Percentiles rank a stretch among this genome's conserved stretches.
phyloP scores from a whole-genome alignment of 2,797 vertebrate genomes.

The Channallabes apus region DNA sequence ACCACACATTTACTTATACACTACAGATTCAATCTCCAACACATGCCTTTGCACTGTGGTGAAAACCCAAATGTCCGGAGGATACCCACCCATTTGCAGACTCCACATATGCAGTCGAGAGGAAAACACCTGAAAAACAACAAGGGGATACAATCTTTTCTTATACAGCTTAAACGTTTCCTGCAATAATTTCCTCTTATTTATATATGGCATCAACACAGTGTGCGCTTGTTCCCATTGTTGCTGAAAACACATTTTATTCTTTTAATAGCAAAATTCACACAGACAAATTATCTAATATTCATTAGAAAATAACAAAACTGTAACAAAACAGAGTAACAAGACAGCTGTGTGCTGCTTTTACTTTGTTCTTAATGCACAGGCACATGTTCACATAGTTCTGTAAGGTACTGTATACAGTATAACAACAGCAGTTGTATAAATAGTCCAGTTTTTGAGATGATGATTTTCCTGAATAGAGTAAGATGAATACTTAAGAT shows the following conservation, averaged over 20 bases:
- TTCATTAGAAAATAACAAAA: neutral
- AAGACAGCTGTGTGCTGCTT: neutral
- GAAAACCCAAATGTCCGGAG: too few species aligned
- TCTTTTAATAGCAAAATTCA: neutral
- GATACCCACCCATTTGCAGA: too few species aligned
- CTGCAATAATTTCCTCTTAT: neutral
- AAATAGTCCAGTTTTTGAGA: neutral
- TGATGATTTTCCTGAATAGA: neutral
- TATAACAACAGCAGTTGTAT: neutral
- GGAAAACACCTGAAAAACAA: neutral
- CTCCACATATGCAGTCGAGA: too few species aligned
- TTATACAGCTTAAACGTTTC: neutral
- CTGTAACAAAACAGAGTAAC: neutral
- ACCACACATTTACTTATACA: too few species aligned
- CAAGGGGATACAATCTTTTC: neutral
- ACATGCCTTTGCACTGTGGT: too few species aligned
- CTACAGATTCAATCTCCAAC: too few species aligned
- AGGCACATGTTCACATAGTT: neutral
- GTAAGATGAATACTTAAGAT: neutral
- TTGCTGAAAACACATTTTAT: slow-evolving; percentile 10
- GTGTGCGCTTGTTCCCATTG: neutral
- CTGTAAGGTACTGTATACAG: too few species aligned
- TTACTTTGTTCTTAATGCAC: neutral
- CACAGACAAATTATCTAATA: neutral
- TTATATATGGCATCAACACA: neutral